A percentile compares a stretch with the other conserved stretches of the same genome.
These are phyloP conservation scores for Zosterops pallidus DNA, from an alignment of 2,113 vertebrate genomes.

Conservation along the genomic window DNA sequence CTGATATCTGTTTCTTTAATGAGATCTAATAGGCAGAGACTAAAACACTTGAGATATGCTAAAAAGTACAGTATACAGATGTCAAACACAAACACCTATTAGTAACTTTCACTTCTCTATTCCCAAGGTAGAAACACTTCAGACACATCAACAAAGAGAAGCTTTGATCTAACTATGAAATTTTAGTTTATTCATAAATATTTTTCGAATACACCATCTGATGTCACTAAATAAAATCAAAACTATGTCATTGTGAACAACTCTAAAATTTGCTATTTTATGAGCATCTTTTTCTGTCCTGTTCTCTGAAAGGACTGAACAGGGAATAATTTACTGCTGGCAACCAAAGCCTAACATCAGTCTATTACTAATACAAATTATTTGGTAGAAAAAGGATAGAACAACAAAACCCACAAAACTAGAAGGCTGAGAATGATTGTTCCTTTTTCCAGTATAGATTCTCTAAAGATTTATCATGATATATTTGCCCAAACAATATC, in stretches of 20 bases:
- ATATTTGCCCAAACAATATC: background rate
- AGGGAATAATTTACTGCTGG: background rate
- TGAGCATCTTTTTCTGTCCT: background rate
- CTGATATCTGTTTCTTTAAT: slow-evolving; percentile 81
- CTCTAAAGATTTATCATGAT: background rate
- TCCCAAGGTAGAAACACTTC: slow-evolving; percentile 19
- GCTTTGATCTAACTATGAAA: slow-evolving; percentile 36
- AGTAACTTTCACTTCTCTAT: slow-evolving; percentile 69
- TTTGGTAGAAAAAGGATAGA: background rate
- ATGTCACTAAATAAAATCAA: background rate
- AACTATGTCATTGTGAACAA: background rate
- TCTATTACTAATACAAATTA: background rate
- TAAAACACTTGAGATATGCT: slow-evolving; percentile 76
- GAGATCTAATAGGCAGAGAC: slow-evolving; percentile 78
- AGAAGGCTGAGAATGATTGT: background rate
- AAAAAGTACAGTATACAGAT: slow-evolving; percentile 76
- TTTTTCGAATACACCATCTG: background rate
- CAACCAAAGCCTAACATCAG: background rate
- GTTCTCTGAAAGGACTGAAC: background rate
- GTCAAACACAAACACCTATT: slow-evolving; percentile 76
- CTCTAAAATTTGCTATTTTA: background rate
- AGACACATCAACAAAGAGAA: slow-evolving; percentile 36
- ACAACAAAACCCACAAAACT: background rate
- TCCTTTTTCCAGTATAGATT: background rate
- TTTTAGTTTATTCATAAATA: slow-evolving; percentile 56